Conservation (phyloP, 2,113 vertebrate genomes). For the Oreocharis arfaki region DNA sequence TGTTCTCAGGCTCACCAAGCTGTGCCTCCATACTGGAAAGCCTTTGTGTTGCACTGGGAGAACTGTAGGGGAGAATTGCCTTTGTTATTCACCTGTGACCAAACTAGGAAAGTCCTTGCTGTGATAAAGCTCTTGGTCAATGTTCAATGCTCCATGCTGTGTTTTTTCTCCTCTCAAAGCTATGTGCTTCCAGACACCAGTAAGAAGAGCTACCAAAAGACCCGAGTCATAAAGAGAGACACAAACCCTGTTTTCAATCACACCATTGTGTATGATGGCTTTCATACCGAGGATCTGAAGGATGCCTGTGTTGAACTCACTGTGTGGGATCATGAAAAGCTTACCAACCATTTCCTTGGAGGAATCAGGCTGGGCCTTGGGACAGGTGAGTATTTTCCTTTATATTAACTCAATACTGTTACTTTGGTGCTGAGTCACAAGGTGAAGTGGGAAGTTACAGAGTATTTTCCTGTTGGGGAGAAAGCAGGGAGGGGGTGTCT, state of each 20-base stretch:
- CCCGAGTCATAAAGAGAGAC: constrained; percentile 69
- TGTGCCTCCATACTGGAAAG: background rate
- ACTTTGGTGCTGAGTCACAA: background rate
- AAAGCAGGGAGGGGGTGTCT: background rate
- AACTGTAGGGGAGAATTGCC: background rate
- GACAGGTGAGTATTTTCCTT: constrained; percentile 43
- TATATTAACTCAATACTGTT: background rate
- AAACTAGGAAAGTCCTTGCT: background rate
- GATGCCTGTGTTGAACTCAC: constrained; percentile 74
- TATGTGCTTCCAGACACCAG: constrained; percentile 76
- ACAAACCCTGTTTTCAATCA: constrained; percentile 73
- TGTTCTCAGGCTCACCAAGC: background rate
- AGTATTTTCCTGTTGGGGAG: background rate
- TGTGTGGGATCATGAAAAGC: constrained; percentile 74
- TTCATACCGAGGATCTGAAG: constrained; percentile 70
- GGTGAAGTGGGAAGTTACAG: background rate
- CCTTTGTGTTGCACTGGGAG: background rate
- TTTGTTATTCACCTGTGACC: background rate
- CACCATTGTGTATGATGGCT: constrained; percentile 74
- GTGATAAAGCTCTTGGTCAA: background rate
- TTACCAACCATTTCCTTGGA: constrained; percentile 74
- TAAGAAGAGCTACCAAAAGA: constrained; percentile 76
- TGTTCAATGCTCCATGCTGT: background rate
- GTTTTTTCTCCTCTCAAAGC: constrained; percentile 34
- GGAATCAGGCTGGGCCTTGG: constrained; percentile 72